Base-by-base conservation (phyloP, 2,113 vertebrate species). In the Manacus vitellinus region DNA sequence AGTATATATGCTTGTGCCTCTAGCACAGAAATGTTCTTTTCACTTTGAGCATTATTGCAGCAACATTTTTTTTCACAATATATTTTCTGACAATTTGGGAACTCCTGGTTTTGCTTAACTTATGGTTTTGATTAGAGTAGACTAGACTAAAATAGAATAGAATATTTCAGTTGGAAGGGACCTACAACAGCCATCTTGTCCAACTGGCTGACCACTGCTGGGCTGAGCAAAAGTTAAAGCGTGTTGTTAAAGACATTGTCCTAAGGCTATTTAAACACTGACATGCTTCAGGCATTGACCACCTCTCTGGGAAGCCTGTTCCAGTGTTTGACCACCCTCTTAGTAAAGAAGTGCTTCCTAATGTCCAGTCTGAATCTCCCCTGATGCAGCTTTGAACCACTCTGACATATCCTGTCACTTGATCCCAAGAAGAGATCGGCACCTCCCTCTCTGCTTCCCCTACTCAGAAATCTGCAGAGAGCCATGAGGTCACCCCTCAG, bases 1-100 rank as follows among this genome's bases (percentile, higher is more conserved):
- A 62, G 19, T 52, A 20, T 27, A 5, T 46, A 14, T 0, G 0
- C 21, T 79, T 79, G 49, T 3, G 8, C 12, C 23, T 76, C 25
- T 22, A 66, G 54, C 41, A 76, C 33, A 80, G 74, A 12, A 47
- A 46, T 54, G 20, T 71, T 43, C 37, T 91, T 92, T 88, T 58
- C 12, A 33, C 23, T 51, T 78, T 35, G 6, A 82, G 18, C 10
- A 27, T 85, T 88, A 80, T 31, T 83, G 31, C 31, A 73, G 41
- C n/a, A 73, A 19, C 35, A 5, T 41, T 44, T 71, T 51, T 55
- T n/a, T 54, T 30, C 44, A 33, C 30, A 79, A 16, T 24, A 56
- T 59, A 28, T 90, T 94, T 95, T 83, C 72, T 83, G 49, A 31
- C 3, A 24, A 39, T 58, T 61, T 76, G 59, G 27, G 7, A 83